These are phyloP conservation scores for Hippasteria phrygiana DNA, from an alignment of 53 echinoderm and acorn worm genomes.

Conservation along the genomic window DNA sequence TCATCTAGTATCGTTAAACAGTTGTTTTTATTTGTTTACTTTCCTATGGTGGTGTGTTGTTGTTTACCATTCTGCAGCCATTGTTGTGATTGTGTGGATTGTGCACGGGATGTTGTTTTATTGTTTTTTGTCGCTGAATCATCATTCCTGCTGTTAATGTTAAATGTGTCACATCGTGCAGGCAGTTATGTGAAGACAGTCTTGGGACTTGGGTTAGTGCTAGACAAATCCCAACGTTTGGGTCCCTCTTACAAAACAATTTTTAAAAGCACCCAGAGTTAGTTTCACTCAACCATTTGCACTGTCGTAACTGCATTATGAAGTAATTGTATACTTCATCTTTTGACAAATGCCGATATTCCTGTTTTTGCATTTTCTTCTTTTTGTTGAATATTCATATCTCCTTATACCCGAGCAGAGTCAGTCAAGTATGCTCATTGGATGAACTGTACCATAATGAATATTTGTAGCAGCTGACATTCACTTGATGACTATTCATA, in stretches of 20 bases:
- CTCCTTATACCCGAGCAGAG: no score
- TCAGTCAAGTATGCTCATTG: no score
- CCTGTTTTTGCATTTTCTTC: no score
- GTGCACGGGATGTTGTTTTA: constrained; percentile 1
- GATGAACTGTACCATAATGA: no score
- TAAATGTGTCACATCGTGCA: constrained; percentile 13
- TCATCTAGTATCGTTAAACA: neutral
- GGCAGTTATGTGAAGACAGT: constrained; percentile 68
- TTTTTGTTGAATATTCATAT: no score
- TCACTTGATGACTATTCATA: no score
- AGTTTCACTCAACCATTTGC: no score
- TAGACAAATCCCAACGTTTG: neutral
- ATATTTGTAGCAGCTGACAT: no score
- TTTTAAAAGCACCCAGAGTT: neutral
- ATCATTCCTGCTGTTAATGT: neutral
- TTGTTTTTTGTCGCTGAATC: neutral
- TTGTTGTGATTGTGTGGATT: neutral
- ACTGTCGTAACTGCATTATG: no score
- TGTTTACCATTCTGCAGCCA: neutral
- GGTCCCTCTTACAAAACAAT: neutral
- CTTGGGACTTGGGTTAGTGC: constrained; percentile 51
- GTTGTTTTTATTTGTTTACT: neutral
- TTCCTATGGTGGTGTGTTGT: neutral
- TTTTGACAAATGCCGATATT: no score
- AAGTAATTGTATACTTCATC: no score